Evolutionary conservation across 1,140 invertebrate species (phyloP).

Genomic region (Atta texana): DNA sequence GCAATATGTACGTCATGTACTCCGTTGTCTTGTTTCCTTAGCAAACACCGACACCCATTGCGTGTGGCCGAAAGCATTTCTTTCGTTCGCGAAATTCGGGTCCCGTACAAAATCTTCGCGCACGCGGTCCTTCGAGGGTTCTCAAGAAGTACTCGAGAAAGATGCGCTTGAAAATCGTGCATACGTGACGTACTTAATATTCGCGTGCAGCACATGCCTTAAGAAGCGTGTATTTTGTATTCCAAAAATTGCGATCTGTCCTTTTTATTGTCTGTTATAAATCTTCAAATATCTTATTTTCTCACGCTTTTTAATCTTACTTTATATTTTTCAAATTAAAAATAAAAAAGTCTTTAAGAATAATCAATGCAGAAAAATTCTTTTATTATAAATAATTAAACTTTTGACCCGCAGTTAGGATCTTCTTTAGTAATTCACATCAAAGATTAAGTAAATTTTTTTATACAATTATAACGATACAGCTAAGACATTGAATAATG

Average conservation of each 20-base stretch:
- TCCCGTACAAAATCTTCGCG: constrained; percentile 12
- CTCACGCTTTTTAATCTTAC: background rate
- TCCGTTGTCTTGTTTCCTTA: constrained; percentile 67
- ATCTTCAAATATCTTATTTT: background rate
- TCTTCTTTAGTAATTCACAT: too few species aligned
- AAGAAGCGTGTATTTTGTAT: background rate
- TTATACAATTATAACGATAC: too few species aligned
- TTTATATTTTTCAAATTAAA: background rate
- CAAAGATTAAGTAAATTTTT: too few species aligned
- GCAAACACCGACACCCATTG: constrained; percentile 68
- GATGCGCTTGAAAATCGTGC: background rate
- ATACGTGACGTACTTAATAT: constrained; percentile 28
- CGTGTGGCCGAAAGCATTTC: constrained; percentile 72
- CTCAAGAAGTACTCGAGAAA: constrained; percentile 45
- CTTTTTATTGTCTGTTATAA: background rate
- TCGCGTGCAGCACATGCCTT: background rate
- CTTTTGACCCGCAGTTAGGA: too few species aligned
- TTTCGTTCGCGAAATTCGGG: constrained; percentile 52
- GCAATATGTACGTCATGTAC: constrained; percentile 55
- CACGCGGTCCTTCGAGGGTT: constrained; percentile 3
- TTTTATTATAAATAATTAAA: too few species aligned
- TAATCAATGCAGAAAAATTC: too few species aligned
- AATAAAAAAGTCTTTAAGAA: too few species aligned
- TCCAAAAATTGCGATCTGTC: background rate
- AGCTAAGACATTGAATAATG: too few species aligned